Evolutionary conservation across 2,888 invertebrate species (phyloP).

Genomic region (Schrankia costaestrigalis): DNA sequence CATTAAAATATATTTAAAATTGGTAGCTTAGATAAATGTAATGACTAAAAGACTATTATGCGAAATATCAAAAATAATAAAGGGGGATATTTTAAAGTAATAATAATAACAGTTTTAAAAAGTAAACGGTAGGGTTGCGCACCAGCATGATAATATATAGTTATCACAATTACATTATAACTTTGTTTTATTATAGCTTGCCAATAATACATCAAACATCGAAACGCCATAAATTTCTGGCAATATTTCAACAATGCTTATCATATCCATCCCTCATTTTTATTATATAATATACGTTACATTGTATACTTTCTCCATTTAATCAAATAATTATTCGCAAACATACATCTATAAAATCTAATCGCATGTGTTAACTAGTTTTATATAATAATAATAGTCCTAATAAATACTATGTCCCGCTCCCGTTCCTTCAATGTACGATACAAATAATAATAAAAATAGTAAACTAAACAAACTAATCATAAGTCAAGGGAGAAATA

Average conservation of each 20-base stretch:
- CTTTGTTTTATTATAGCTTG: slow-evolving; percentile 50
- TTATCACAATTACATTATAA: slow-evolving; percentile 56
- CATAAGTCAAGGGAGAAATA: slow-evolving; percentile 33
- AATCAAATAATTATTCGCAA: slow-evolving; percentile 66
- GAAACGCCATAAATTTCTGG: slow-evolving; percentile 65
- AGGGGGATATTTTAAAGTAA: slow-evolving; percentile 12
- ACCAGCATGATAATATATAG: slow-evolving; percentile 61
- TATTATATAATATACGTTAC: slow-evolving; percentile 57
- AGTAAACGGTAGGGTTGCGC: slow-evolving; percentile 45
- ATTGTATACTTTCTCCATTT: slow-evolving; percentile 67
- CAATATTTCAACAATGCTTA: slow-evolving; percentile 70
- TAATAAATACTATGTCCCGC: slow-evolving; percentile 48
- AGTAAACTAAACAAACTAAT: slow-evolving; percentile 32
- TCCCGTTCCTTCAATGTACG: slow-evolving; percentile 46
- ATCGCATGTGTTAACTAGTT: slow-evolving; percentile 57
- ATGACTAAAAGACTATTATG: slow-evolving; percentile 42
- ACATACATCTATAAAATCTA: slow-evolving; percentile 72
- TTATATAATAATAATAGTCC: slow-evolving; percentile 40
- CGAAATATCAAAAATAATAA: slow-evolving; percentile 31
- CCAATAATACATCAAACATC: slow-evolving; percentile 69
- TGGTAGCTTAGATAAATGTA: slow-evolving; percentile 27
- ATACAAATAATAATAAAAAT: slow-evolving; percentile 30
- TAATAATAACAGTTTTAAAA: slow-evolving; percentile 29
- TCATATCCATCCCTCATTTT: slow-evolving; percentile 41
- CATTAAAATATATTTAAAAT: slow-evolving; percentile 37